A percentile compares a stretch with the other conserved stretches of the same genome.
Conservation (phyloP, 1,140 invertebrate genomes). For the Paracyclopina nana region DNA sequence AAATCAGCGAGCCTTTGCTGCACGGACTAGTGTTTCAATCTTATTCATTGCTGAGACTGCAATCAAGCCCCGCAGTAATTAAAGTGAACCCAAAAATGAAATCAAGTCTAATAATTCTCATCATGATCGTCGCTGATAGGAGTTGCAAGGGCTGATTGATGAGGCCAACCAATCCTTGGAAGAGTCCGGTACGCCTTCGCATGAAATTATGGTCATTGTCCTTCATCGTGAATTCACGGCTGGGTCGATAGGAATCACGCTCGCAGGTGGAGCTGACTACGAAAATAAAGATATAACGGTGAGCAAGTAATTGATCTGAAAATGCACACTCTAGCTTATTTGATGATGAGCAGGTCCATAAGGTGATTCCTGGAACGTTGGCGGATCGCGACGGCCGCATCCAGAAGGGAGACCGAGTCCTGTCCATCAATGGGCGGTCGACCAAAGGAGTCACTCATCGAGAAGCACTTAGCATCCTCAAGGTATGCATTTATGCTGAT, state of each 20-base stretch:
- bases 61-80: too few species aligned
- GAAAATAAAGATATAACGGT: slow-evolving; percentile 76
- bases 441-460: slow-evolving; percentile 58
- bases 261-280: slow-evolving; percentile 67
- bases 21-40: too few species aligned
- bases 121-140: too few species aligned
- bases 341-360: slow-evolving; percentile 43
- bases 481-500: too few species aligned
- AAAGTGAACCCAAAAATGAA: too few species aligned
- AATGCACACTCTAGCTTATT: too few species aligned
- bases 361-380: slow-evolving; percentile 58
- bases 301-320: too few species aligned
- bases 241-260: slow-evolving; percentile 58
- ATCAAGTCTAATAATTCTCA: too few species aligned
- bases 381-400: slow-evolving; percentile 62
- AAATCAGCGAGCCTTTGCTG: too few species aligned
- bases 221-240: slow-evolving; percentile 39
- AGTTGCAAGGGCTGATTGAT: slow-evolving; percentile 39
- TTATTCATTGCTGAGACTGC: too few species aligned
- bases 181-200: slow-evolving; percentile 29
- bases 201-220: slow-evolving; percentile 38
- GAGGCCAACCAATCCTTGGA: slow-evolving; percentile 39
- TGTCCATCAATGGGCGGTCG: slow-evolving; percentile 66
- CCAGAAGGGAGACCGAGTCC: slow-evolving; percentile 63
- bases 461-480: slow-evolving; percentile 60